A percentile compares a stretch with the other conserved stretches of the same genome.
Evolutionary conservation across 2,888 invertebrate species (phyloP).

Genomic region (Eupithecia centaureata): DNA sequence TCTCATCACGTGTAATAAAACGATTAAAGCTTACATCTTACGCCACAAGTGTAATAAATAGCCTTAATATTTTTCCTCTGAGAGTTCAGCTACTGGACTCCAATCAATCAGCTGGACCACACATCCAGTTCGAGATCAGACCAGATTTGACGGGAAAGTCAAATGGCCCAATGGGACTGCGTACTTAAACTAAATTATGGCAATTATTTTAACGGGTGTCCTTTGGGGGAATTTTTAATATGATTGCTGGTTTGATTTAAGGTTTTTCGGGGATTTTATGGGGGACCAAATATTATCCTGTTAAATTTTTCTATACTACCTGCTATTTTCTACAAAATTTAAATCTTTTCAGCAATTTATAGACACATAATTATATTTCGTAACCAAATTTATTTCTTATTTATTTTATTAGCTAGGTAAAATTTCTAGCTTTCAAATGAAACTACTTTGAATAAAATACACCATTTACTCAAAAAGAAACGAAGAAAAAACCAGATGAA

Average conservation of each 20-base stretch:
- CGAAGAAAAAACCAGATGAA: no score
- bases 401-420: no score
- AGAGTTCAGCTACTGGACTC: constrained; percentile 58
- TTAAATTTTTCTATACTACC: neutral
- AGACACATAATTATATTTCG: neutral
- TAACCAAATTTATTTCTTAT: neutral
- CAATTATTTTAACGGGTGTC: constrained; percentile 38
- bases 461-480: no score
- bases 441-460: no score
- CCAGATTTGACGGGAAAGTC: constrained; percentile 41
- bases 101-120: constrained; percentile 57
- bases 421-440: no score
- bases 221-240: constrained; percentile 1
- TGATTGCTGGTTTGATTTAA: neutral
- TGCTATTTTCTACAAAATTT: neutral
- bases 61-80: constrained; percentile 64
- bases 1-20: no score
- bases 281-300: neutral
- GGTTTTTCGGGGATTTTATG: neutral
- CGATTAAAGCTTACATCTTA: constrained; percentile 31
- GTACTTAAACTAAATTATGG: constrained; percentile 30
- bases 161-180: constrained; percentile 36
- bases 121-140: constrained; percentile 45
- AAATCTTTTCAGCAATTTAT: neutral
- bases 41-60: constrained; percentile 57